phyloP scores from a whole-genome alignment of 2,797 vertebrate species.

The Prunella strophiata region DNA sequence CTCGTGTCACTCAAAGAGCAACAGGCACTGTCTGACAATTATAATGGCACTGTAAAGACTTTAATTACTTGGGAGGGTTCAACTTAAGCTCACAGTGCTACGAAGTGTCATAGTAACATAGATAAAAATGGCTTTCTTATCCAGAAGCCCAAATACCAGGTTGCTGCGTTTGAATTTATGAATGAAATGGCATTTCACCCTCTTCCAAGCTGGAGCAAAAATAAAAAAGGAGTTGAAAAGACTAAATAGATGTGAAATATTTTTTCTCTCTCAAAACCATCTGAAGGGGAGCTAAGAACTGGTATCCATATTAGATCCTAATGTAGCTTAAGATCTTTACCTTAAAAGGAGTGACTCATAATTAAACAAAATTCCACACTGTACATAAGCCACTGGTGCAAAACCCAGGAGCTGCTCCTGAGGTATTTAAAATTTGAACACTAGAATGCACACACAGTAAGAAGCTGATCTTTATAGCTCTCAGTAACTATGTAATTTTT shows the following conservation, averaged over 20 bases:
- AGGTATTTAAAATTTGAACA: background rate
- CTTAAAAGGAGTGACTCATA: background rate
- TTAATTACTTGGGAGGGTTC: background rate
- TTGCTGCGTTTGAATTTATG: background rate
- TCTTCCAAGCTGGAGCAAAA: background rate
- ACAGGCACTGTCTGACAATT: background rate
- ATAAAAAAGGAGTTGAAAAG: background rate
- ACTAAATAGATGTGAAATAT: rapidly evolving
- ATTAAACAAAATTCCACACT: background rate
- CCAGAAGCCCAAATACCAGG: background rate
- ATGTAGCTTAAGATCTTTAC: background rate
- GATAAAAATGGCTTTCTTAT: background rate
- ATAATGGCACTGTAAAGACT: background rate
- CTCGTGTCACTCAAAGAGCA: background rate
- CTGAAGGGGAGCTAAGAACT: background rate
- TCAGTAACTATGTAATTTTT: background rate
- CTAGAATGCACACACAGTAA: background rate
- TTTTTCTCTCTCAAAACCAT: background rate
- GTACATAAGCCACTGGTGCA: background rate
- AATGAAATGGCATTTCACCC: background rate
- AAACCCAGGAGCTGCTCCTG: background rate
- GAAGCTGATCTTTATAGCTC: background rate
- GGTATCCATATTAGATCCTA: background rate
- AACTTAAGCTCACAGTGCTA: background rate
- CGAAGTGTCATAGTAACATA: background rate